A percentile compares a stretch with the other conserved stretches of the same genome.
Evolutionary conservation across 2,888 invertebrate species (phyloP).

Genomic region (Ophioninae sp.): DNA sequence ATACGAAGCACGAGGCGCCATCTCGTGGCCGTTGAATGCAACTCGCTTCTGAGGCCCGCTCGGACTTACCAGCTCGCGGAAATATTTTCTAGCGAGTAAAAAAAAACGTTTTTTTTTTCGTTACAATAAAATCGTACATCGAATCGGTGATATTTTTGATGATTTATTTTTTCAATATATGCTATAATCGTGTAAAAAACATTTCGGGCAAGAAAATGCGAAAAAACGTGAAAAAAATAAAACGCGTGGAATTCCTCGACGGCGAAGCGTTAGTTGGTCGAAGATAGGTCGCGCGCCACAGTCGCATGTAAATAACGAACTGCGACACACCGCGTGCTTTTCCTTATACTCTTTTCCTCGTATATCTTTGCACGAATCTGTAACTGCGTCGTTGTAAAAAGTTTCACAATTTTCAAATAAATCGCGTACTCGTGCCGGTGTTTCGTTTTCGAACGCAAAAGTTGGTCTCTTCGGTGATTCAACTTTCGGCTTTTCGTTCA

Average conservation of each 20-base stretch:
- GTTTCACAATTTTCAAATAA: neutral
- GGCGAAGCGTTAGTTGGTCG: conserved; percentile 45
- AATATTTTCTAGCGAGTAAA: neutral
- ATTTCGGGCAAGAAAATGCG: neutral
- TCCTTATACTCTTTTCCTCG: neutral
- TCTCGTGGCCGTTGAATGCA: conserved; percentile 20
- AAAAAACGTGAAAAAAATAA: neutral
- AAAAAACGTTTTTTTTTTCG: neutral
- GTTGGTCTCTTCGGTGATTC: neutral
- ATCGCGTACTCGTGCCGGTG: neutral
- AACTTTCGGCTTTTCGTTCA: conserved; percentile 12
- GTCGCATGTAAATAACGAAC: conserved; percentile 36
- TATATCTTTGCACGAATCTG: conserved; percentile 1
- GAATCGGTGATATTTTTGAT: neutral
- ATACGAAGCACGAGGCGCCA: conserved; percentile 48
- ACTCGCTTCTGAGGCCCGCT: conserved; percentile 13
- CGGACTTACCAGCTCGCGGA: conserved; percentile 9
- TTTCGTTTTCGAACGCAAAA: conserved; percentile 1
- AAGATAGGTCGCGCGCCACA: conserved; percentile 36
- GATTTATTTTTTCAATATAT: neutral
- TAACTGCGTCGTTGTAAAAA: conserved; percentile 8
- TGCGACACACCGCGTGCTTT: conserved; percentile 27
- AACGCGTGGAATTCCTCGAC: conserved; percentile 2
- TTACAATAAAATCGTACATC: neutral
- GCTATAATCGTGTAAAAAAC: neutral